Evolutionary conservation across 2,888 invertebrate species (phyloP).

Genomic region (Ryuthela nishihirai): DNA sequence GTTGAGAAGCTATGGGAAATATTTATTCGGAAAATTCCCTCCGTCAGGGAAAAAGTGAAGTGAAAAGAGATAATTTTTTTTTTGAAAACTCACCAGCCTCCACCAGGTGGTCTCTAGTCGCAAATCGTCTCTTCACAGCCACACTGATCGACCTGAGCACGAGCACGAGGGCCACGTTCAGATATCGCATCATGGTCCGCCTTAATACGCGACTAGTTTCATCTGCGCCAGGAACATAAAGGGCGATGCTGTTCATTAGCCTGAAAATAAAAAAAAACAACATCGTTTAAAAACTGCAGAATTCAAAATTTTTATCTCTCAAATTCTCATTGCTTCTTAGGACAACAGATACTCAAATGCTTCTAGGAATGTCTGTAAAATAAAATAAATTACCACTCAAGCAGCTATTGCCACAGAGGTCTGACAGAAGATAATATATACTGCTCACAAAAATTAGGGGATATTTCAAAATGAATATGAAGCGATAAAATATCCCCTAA

Average conservation of each 20-base stretch:
- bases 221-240: constrained; percentile 59
- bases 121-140: constrained; percentile 60
- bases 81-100: constrained; percentile 55
- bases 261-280: constrained; percentile 46
- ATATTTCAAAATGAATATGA: no score
- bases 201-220: constrained; percentile 60
- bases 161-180: constrained; percentile 58
- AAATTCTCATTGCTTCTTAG: no score
- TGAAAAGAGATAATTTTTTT: no score
- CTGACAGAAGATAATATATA: no score
- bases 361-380: no score
- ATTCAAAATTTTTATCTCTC: background rate
- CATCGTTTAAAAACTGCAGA: background rate
- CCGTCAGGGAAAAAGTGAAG: background rate
- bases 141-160: constrained; percentile 61
- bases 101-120: constrained; percentile 59
- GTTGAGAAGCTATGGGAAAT: no score
- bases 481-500: no score
- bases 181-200: constrained; percentile 61
- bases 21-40: no score
- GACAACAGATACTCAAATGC: no score
- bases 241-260: constrained; percentile 57
- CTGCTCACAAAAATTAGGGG: no score
- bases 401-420: no score
- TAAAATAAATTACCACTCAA: no score